Conservation (phyloP, 2,888 invertebrate genomes). For the Tipula unca region DNA sequence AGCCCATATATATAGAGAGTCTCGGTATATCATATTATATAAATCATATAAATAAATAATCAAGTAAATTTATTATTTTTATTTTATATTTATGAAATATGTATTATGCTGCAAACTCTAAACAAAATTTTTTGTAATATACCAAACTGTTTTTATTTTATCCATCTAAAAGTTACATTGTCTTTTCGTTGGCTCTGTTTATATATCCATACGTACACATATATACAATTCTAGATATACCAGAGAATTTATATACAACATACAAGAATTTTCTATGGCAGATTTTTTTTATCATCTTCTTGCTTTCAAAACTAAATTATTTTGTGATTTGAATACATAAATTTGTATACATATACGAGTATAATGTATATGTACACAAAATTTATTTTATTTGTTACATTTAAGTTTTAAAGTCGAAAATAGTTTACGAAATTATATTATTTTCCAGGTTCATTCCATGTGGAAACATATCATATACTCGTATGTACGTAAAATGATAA, state of each 20-base stretch:
- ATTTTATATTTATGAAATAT: not conserved
- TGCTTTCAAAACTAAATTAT: not conserved
- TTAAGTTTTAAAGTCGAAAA: not conserved
- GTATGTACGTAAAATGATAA: not conserved
- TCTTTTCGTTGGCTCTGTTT: not conserved
- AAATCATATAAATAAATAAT: conserved; percentile 14
- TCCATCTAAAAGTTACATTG: not conserved
- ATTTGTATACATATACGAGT: not conserved
- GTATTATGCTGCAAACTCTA: not conserved
- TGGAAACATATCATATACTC: not conserved
- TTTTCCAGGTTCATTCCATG: not conserved
- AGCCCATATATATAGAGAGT: too few species aligned
- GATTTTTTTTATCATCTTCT: not conserved
- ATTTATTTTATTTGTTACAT: not conserved
- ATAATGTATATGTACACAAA: not conserved
- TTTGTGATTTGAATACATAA: conserved; percentile 14
- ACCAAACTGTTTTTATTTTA: not conserved
- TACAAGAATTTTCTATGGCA: not conserved
- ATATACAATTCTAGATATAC: not conserved
- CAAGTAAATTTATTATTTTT: not conserved
- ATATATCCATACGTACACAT: not conserved
- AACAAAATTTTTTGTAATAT: not conserved
- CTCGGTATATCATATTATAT: not conserved
- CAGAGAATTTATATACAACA: not conserved
- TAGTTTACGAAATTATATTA: not conserved